A percentile compares a stretch with the other conserved stretches of the same genome.
phyloP scores from a whole-genome alignment of 2,888 invertebrate genomes.

The Lycia hirtaria region DNA sequence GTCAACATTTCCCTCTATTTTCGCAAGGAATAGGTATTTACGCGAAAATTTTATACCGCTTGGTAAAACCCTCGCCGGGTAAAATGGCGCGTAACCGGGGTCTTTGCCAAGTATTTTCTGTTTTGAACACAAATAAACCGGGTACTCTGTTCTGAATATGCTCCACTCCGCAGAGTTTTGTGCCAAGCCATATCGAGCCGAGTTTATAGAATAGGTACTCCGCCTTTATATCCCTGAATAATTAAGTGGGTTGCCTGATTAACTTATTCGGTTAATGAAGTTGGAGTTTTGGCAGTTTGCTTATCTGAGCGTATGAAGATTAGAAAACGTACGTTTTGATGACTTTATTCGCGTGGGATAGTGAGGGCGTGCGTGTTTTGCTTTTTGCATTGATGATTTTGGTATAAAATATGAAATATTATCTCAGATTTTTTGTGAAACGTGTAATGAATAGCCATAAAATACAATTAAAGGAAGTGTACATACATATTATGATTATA shows the following conservation, averaged over 20 bases:
- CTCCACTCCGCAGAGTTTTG: constrained; percentile 52
- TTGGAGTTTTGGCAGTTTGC: constrained; percentile 38
- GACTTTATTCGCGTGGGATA: constrained; percentile 6
- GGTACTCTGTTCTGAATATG: constrained; percentile 54
- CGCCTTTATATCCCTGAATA: constrained; percentile 47
- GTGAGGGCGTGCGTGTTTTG: neutral
- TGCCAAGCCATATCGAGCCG: constrained; percentile 58
- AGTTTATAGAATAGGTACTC: constrained; percentile 52
- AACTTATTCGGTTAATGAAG: constrained; percentile 44
- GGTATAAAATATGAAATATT: neutral
- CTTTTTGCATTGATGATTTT: neutral
- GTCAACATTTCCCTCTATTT: constrained; percentile 43
- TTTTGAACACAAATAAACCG: constrained; percentile 60
- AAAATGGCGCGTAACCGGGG: constrained; percentile 44
- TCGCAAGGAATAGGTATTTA: constrained; percentile 40
- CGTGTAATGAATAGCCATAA: too few relatives aligned
- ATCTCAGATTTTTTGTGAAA: too few relatives aligned
- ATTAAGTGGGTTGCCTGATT: constrained; percentile 46
- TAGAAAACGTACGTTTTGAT: constrained; percentile 1
- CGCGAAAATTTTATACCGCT: constrained; percentile 44
- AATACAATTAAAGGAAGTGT: too few relatives aligned
- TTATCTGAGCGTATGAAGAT: constrained; percentile 26
- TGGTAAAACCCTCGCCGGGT: constrained; percentile 43
- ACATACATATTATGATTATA: too few relatives aligned
- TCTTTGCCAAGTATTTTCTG: constrained; percentile 60